Percentiles rank a stretch among this genome's conserved stretches.
These are phyloP conservation scores for Fulica atra DNA, from an alignment of 2,113 vertebrate genomes.

Conservation along the genomic window DNA sequence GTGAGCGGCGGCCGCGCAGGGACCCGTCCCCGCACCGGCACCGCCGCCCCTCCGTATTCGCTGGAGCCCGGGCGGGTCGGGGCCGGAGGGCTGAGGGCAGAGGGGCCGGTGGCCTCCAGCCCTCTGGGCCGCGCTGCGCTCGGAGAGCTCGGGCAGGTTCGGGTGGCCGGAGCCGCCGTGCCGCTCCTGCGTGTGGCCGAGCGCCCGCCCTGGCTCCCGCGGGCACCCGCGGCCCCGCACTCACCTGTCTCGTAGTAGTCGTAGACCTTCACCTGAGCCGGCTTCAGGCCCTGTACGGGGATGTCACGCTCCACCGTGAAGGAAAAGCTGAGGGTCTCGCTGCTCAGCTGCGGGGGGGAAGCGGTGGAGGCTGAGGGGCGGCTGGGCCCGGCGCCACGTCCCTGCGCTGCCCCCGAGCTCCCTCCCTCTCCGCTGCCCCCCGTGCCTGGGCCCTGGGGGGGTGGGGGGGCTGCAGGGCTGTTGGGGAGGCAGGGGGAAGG, in stretches of 20 bases:
- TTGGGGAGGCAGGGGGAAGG: neutral
- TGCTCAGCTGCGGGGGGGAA: conserved; percentile 52
- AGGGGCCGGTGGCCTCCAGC: no score
- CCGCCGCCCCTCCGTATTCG: no score
- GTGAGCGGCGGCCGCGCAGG: no score
- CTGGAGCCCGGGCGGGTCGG: no score
- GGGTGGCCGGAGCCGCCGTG: no score
- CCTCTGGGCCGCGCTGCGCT: no score
- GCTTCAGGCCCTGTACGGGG: conserved; percentile 77
- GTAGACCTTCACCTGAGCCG: conserved; percentile 80
- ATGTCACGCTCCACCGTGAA: conserved; percentile 72
- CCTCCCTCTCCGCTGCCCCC: rapidly evolving
- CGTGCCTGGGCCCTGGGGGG: rapidly evolving
- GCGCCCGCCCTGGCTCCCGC: rapidly evolving
- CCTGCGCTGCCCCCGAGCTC: no score
- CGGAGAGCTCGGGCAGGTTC: no score
- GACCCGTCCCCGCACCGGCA: no score
- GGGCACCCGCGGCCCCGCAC: neutral
- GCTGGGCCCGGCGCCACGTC: no score
- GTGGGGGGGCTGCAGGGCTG: neutral
- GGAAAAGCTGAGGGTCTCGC: conserved; percentile 34
- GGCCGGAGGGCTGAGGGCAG: no score
- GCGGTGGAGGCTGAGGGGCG: neutral
- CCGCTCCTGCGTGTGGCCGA: no score
- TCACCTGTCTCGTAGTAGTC: conserved; percentile 90